Evolutionary conservation across 2,797 vertebrate species (phyloP).

Genomic region (Discoglossus pictus): DNA sequence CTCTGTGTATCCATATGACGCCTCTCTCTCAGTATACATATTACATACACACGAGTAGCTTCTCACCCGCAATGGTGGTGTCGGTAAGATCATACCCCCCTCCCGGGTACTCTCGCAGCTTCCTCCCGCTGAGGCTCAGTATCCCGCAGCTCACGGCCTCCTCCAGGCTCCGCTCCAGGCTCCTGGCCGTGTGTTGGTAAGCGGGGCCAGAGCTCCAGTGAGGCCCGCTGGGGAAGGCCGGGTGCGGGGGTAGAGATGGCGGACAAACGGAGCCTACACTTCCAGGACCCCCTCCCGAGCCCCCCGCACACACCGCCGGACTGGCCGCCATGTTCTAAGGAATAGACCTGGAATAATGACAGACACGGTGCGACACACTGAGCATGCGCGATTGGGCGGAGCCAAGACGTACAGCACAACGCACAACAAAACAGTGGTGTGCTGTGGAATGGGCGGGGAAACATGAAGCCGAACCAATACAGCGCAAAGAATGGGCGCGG

Average conservation of each 20-base stretch:
- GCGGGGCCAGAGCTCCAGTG: conserved; percentile 78
- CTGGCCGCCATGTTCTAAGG: conserved; percentile 87
- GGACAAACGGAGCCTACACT: conserved; percentile 45
- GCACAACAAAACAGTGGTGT: conserved; percentile 6
- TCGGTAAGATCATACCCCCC: conserved; percentile 89
- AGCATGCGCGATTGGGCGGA: conserved; percentile 58
- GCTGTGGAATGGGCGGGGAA: background rate
- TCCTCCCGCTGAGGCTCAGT: conserved; percentile 91
- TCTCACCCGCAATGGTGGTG: conserved; percentile 92
- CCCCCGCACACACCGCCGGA: conserved; percentile 78
- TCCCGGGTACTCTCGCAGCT: conserved; percentile 90
- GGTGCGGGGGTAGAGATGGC: conserved; percentile 52
- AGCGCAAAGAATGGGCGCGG: too few species aligned
- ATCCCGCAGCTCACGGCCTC: conserved; percentile 90
- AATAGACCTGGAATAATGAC: conserved; percentile 62
- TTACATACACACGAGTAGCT: background rate
- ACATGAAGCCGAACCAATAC: background rate
- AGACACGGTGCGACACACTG: conserved; percentile 53
- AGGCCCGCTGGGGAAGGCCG: conserved; percentile 75
- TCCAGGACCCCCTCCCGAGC: conserved; percentile 36
- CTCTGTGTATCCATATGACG: too few species aligned
- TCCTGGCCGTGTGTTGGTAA: conserved; percentile 83
- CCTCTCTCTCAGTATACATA: too few species aligned
- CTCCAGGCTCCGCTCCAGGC: conserved; percentile 91
- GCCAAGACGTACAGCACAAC: background rate